Evolutionary conservation across 2,888 invertebrate genomes (phyloP), one percentile per base, ranked within the genome.

Genomic region (Mystacides longicornis): DNA sequence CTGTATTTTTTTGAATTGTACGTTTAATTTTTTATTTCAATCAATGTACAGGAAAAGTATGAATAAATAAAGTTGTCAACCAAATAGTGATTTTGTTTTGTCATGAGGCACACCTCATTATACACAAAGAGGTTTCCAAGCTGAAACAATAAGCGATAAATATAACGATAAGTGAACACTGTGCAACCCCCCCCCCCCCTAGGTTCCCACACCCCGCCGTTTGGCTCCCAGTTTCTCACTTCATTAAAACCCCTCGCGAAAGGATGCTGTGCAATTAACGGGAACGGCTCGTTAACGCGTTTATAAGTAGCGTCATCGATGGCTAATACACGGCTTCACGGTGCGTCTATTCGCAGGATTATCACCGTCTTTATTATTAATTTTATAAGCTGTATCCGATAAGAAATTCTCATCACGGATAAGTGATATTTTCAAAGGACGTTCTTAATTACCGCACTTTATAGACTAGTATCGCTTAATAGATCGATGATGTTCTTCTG

Each of bases 241-340:
- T 37, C 37, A 37, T 37, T 37, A 37, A 37, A 37, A 16, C 37
- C 14, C 7, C 14, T 37, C 37, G 37, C 37, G n/a, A n/a, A 37
- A 37, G 37, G 37, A 37, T 37, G 37, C 37, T 37, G 37, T 37
- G 37, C 37, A 37, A 37, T 37, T 37, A 37, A 37, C 37, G 16
- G 14, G 37, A 37, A 37, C 37, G 37, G 37, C 37, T 37, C 37
- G 37, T 37, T 37, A 37, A 37, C 37, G 37, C 14, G 37, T 37
- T 37, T 37, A 37, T 37, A 37, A 37, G 37, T 37, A 37, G 37
- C 37, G 14, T 37, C 37, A 37, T 37, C 37, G 37, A 37, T 37
- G 37, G 37, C 7, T 37, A 37, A 37, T 37, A 37, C 14, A n/a
- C 37, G 16, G 16, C 37, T n/a, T 37, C 37, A 37, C 37, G 37